Evolutionary conservation across 2,797 vertebrate genomes (phyloP).

Genomic region (Thaleichthys pacificus): DNA sequence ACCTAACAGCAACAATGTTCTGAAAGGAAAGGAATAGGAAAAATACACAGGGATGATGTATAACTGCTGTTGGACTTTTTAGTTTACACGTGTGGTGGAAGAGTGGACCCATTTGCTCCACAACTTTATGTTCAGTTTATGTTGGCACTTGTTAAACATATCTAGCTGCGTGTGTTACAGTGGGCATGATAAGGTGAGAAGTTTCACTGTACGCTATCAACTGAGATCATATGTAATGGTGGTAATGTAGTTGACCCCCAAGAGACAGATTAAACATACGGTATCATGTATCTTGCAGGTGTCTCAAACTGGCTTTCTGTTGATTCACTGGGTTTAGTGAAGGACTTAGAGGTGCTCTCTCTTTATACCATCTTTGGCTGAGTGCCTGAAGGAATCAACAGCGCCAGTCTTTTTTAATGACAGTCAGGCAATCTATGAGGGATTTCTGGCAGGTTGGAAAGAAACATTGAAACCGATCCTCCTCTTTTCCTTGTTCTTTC

Average conservation of each 20-base stretch:
- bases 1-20: slow-evolving; percentile 10
- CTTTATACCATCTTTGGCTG: slow-evolving; percentile 60
- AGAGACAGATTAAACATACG: slow-evolving; percentile 54
- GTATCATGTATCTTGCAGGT: slow-evolving; percentile 69
- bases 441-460: slow-evolving; percentile 65
- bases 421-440: slow-evolving; percentile 58
- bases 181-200: slow-evolving; percentile 21
- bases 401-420: slow-evolving; percentile 49
- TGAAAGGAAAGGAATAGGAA: neutral
- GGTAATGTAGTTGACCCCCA: slow-evolving; percentile 53
- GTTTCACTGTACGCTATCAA: slow-evolving; percentile 17
- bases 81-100: neutral
- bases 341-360: slow-evolving; percentile 61
- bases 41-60: neutral
- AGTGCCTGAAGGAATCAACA: slow-evolving; percentile 62
- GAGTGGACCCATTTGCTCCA: neutral
- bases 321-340: slow-evolving; percentile 61
- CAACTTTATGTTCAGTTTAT: neutral
- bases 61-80: neutral
- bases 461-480: slow-evolving; percentile 70
- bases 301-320: slow-evolving; percentile 54
- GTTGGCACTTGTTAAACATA: neutral
- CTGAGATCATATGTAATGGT: slow-evolving; percentile 34
- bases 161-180: neutral
- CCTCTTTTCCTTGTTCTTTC: slow-evolving; percentile 45